Conservation (phyloP, 2,888 invertebrate species). For the Acanthosepion lycidas region DNA sequence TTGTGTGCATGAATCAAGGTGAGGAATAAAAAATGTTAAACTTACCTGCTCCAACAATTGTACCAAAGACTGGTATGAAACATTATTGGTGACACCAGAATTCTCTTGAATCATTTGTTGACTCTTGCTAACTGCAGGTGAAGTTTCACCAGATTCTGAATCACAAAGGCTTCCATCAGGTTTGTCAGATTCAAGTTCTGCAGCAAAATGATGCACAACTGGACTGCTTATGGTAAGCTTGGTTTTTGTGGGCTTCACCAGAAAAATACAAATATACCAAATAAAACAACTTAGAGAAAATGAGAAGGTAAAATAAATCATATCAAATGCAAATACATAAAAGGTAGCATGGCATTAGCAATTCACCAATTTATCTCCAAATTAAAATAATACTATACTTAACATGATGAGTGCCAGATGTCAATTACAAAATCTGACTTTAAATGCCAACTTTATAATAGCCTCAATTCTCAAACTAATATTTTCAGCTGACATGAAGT, state of each 20-base stretch:
- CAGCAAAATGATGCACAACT: slow-evolving; percentile 46
- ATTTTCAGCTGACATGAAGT: too few species aligned
- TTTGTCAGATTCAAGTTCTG: slow-evolving; percentile 48
- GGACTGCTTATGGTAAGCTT: slow-evolving; percentile 43
- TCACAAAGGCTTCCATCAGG: slow-evolving; percentile 49
- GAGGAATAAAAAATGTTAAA: background rate
- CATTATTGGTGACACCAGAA: background rate
- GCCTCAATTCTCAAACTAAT: too few species aligned
- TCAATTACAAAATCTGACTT: too few species aligned
- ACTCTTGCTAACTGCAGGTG: slow-evolving; percentile 51
- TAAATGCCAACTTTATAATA: too few species aligned
- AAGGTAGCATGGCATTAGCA: background rate
- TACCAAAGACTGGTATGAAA: slow-evolving; percentile 38
- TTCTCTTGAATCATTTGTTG: slow-evolving; percentile 46
- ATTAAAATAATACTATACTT: background rate
- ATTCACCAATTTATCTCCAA: background rate
- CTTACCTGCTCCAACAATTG: slow-evolving; percentile 36
- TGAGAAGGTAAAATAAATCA: background rate
- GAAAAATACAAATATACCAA: background rate
- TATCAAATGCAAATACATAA: background rate
- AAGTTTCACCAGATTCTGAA: slow-evolving; percentile 49
- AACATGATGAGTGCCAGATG: too few species aligned
- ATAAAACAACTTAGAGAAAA: background rate
- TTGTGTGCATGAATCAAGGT: background rate
- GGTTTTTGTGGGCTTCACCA: background rate